Evolutionary conservation across 2,888 invertebrate species (phyloP).

Genomic region (Germaria angustata): DNA sequence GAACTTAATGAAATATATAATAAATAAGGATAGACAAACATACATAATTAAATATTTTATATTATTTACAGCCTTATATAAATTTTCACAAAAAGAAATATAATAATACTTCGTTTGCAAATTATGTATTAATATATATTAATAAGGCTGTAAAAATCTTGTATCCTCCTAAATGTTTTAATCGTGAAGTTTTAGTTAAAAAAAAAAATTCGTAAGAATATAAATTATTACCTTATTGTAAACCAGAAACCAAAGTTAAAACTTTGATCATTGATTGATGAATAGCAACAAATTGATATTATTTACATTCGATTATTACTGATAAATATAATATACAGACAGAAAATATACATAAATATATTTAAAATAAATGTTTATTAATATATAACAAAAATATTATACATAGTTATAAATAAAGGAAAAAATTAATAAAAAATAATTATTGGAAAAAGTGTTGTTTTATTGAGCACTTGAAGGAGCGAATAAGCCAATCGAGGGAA

Average conservation of each 20-base stretch:
- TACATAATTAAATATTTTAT: constrained; percentile 17
- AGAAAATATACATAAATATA: constrained; percentile 39
- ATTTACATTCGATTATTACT: constrained; percentile 62
- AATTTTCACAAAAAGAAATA: too few species aligned
- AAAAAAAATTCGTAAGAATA: background rate
- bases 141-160: background rate
- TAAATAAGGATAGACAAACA: background rate
- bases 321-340: constrained; percentile 60
- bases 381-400: constrained; percentile 29
- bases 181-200: background rate
- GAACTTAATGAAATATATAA: background rate
- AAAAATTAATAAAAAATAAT: constrained; percentile 28
- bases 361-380: constrained; percentile 57
- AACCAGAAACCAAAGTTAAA: constrained; percentile 23
- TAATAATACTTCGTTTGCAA: background rate
- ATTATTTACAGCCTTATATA: background rate
- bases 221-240: constrained; percentile 21
- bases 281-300: constrained; percentile 67
- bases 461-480: too few species aligned
- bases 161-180: background rate
- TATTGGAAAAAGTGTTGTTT: constrained; percentile 10
- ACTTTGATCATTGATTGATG: constrained; percentile 57
- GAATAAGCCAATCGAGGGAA: too few species aligned
- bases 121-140: background rate
- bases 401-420: constrained; percentile 57